Conservation (phyloP, 2,888 invertebrate species). For the Lagria hirta region DNA sequence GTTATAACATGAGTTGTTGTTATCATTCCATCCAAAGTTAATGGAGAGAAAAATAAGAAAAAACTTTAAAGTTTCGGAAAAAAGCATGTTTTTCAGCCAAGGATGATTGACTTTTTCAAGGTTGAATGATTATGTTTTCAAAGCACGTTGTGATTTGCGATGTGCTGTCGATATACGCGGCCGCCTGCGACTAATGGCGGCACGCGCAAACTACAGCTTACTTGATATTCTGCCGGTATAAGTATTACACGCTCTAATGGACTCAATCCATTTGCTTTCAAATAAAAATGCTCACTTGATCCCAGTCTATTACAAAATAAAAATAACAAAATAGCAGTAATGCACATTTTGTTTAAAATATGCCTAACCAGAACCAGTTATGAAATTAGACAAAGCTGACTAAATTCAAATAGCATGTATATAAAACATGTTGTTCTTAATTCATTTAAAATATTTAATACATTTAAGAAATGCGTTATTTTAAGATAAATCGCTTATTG, state of each 20-base stretch:
- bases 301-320: constrained; percentile 16
- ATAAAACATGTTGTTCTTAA: background rate
- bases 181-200: constrained; percentile 22
- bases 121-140: constrained; percentile 15
- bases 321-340: constrained; percentile 9
- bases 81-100: no score
- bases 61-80: no score
- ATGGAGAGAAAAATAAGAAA: no score
- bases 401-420: background rate
- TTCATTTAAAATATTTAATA: background rate
- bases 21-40: no score
- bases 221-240: constrained; percentile 29
- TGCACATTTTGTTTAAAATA: constrained; percentile 22
- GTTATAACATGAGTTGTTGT: no score
- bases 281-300: constrained; percentile 9
- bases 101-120: background rate
- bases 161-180: constrained; percentile 19
- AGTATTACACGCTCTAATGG: constrained; percentile 30
- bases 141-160: constrained; percentile 23
- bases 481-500: background rate
- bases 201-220: constrained; percentile 23
- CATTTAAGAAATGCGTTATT: background rate
- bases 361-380: background rate
- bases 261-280: constrained; percentile 26
- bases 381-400: constrained; percentile 12